Percentiles rank a stretch among this genome's conserved stretches.
Evolutionary conservation across 2,113 vertebrate species (phyloP).

Genomic region (Zosterops pallidus): DNA sequence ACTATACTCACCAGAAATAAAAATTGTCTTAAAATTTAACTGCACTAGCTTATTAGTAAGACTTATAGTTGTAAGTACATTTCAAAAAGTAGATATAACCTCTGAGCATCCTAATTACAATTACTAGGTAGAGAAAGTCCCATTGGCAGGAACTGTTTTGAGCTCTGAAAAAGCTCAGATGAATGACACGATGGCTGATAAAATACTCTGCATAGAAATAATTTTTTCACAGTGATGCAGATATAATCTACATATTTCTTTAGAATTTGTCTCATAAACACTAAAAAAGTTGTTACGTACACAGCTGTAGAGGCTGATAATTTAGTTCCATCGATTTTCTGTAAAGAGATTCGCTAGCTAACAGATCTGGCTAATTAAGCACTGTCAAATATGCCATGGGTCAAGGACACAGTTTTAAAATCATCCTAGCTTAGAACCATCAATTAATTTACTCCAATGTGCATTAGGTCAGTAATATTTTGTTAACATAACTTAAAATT

Average conservation of each 20-base stretch:
- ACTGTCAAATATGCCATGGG: neutral
- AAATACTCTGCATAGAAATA: neutral
- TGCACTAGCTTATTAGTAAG: neutral
- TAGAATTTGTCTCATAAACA: neutral
- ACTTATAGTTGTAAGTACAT: neutral
- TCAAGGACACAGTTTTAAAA: neutral
- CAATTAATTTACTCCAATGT: neutral
- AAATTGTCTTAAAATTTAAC: slow-evolving; percentile 4
- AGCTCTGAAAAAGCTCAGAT: neutral
- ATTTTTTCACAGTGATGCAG: neutral
- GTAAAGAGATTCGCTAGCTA: neutral
- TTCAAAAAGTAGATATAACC: neutral
- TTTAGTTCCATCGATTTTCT: neutral
- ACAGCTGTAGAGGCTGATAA: neutral
- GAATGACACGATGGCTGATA: neutral
- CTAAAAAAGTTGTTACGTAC: neutral
- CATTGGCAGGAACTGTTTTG: neutral
- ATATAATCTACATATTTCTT: neutral
- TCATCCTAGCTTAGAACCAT: neutral
- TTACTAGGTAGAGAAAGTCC: neutral
- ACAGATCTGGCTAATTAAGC: neutral
- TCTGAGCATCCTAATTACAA: neutral
- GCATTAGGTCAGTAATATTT: neutral
- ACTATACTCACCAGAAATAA: neutral
- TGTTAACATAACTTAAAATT: neutral